Conservation (phyloP, 2,888 invertebrate species). For the Xanthia icteritia region DNA sequence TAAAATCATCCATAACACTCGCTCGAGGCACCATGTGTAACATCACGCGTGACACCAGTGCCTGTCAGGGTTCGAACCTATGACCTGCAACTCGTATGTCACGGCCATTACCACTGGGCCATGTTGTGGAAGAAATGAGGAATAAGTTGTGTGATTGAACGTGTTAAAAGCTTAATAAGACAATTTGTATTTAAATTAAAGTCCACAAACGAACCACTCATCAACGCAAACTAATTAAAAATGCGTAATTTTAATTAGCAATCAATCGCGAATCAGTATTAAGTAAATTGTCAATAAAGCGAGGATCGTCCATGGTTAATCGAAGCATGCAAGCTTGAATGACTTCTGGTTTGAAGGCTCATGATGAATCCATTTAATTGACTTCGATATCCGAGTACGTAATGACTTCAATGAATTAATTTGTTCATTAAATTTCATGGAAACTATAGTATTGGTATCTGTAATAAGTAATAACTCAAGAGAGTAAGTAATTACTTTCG, state of each 20-base stretch:
- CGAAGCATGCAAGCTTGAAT: not conserved
- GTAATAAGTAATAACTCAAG: not conserved
- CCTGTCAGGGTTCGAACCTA: not conserved
- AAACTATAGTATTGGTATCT: conserved; percentile 1
- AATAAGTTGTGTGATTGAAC: not conserved
- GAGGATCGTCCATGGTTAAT: not conserved
- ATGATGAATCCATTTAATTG: conserved; percentile 34
- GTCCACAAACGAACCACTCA: not conserved
- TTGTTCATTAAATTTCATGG: not conserved
- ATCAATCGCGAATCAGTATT: conserved; percentile 21
- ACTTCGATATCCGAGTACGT: not conserved
- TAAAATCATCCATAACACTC: not conserved
- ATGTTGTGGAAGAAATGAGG: not conserved
- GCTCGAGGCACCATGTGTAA: not conserved
- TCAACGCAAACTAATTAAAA: conserved; percentile 27
- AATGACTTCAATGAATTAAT: not conserved
- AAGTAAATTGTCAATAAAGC: conserved; percentile 14
- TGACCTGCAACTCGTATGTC: not conserved
- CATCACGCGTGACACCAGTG: not conserved
- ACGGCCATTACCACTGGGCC: not conserved
- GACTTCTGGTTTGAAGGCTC: not conserved
- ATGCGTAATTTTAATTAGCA: conserved; percentile 29
- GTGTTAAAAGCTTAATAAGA: not conserved
- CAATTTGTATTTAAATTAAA: conserved; percentile 23
- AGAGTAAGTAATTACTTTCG: not conserved